Evolutionary conservation across 64 coral and sea anemone genomes (phyloP).

Genomic region (Pocillopora verrucosa): DNA sequence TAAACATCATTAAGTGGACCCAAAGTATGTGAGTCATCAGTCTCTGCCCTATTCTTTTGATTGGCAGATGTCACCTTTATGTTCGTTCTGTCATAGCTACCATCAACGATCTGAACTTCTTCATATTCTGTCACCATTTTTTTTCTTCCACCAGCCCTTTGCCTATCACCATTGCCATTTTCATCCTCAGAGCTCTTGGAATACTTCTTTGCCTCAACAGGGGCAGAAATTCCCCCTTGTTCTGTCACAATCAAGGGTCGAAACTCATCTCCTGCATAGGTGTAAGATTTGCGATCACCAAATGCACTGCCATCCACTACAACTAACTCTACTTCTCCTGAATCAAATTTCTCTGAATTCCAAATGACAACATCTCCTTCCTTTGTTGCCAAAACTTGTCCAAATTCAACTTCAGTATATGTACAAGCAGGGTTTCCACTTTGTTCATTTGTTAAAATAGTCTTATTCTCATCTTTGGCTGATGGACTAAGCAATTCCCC

Average conservation of each 20-base stretch:
- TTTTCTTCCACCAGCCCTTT: neutral
- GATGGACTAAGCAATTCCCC: constrained; percentile 77
- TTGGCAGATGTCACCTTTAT: constrained; percentile 24
- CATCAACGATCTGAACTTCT: constrained; percentile 72
- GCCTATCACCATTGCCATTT: neutral
- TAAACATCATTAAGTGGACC: constrained; percentile 59
- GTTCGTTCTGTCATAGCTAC: constrained; percentile 87
- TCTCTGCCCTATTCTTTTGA: constrained; percentile 1
- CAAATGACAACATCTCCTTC: constrained; percentile 21
- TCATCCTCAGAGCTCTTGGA: neutral
- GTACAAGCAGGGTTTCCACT: constrained; percentile 19
- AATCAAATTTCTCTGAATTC: neutral
- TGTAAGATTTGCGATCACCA: constrained; percentile 49
- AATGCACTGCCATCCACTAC: neutral
- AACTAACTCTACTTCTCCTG: neutral
- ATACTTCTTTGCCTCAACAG: constrained; percentile 29
- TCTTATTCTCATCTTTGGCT: constrained; percentile 76
- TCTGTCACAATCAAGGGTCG: constrained; percentile 73
- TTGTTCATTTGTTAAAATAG: constrained; percentile 20
- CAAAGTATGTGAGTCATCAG: neutral
- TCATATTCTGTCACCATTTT: constrained; percentile 31
- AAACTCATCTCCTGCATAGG: constrained; percentile 80
- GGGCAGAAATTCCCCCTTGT: constrained; percentile 59
- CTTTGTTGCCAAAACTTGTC: neutral
- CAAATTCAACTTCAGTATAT: constrained; percentile 58